These are phyloP conservation scores for Pristiophorus japonicus DNA, from an alignment of 2,113 vertebrate genomes.

Conservation along the genomic window DNA sequence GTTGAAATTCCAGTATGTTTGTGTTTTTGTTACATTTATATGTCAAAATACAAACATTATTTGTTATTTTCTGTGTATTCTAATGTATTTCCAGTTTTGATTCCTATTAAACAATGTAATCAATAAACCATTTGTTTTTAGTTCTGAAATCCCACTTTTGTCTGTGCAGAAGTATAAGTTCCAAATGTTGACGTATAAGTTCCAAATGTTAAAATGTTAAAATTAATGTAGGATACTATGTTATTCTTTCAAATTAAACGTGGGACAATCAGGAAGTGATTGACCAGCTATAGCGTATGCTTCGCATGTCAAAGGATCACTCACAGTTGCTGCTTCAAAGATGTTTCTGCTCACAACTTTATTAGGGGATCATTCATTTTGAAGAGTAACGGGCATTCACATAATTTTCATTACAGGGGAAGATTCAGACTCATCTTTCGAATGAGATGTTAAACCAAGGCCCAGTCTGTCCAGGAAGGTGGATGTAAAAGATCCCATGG, in stretches of 20 bases:
- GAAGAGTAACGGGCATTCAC: not conserved
- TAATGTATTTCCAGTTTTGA: not conserved
- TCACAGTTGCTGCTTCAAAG: not conserved
- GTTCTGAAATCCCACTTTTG: not conserved
- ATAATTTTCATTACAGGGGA: not conserved
- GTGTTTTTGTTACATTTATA: not conserved
- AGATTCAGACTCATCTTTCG: not conserved
- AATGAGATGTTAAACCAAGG: not conserved
- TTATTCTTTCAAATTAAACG: not conserved
- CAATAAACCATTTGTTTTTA: not conserved
- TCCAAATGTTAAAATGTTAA: not conserved
- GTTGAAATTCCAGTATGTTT: not conserved
- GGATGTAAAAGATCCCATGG: not conserved
- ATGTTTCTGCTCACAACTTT: not conserved
- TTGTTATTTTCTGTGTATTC: not conserved
- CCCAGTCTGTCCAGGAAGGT: no score
- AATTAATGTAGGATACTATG: no score
- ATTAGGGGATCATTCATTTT: not conserved
- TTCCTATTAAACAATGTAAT: conserved; percentile 12
- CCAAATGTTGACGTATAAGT: not conserved
- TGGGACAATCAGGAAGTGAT: not conserved
- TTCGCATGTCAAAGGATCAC: not conserved
- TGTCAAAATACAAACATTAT: not conserved
- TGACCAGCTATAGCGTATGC: not conserved
- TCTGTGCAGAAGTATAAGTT: not conserved